These are phyloP conservation scores for Lophotis ruficrista DNA, from an alignment of 2,113 vertebrate species.

Conservation along the genomic window DNA sequence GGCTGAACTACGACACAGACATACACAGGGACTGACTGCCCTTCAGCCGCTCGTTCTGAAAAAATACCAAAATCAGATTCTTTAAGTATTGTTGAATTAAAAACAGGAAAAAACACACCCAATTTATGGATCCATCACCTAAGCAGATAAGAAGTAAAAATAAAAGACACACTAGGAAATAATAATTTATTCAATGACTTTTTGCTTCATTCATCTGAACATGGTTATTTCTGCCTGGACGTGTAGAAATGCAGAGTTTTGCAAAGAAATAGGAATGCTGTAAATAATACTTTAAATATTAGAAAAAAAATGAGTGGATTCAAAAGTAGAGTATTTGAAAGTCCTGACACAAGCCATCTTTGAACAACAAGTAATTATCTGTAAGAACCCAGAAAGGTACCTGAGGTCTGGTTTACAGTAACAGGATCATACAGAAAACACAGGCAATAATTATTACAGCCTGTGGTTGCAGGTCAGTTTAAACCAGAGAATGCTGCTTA, in stretches of 20 bases:
- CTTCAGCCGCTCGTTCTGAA: background rate
- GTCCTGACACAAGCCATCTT: background rate
- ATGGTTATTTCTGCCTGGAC: background rate
- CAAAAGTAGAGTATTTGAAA: background rate
- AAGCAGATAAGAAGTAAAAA: background rate
- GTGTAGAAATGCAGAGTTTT: background rate
- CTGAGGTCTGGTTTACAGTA: background rate
- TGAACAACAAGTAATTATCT: background rate
- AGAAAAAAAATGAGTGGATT: background rate
- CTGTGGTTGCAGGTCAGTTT: background rate
- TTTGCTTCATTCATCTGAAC: background rate
- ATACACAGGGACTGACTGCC: background rate
- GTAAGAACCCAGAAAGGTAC: background rate
- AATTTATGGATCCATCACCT: background rate
- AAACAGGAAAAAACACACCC: rapidly evolving
- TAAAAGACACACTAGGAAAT: background rate
- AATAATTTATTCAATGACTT: background rate
- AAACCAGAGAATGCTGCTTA: background rate
- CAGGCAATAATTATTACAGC: background rate
- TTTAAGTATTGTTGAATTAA: background rate
- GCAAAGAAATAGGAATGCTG: background rate
- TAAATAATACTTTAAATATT: background rate
- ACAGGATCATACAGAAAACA: background rate
- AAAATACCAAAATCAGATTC: background rate
- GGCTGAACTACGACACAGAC: no score